These are phyloP conservation scores for Rhagoletis zephyria DNA, from an alignment of 1,140 invertebrate species.

Conservation along the genomic window DNA sequence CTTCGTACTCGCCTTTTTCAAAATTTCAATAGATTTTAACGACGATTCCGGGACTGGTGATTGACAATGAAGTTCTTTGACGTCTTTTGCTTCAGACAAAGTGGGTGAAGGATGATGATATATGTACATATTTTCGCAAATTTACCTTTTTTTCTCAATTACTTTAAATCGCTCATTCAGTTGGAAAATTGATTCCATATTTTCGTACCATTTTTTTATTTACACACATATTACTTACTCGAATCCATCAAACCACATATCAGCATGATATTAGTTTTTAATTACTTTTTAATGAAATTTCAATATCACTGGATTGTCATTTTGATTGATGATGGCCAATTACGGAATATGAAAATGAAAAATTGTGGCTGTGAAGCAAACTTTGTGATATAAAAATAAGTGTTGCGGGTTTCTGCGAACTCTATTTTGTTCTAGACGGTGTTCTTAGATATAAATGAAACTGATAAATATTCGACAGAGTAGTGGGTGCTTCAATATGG, in stretches of 20 bases:
- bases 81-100: constrained; percentile 23
- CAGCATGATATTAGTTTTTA: constrained; percentile 24
- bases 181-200: neutral
- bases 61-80: constrained; percentile 30
- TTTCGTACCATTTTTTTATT: neutral
- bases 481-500: too few species aligned
- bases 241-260: neutral
- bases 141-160: too few species aligned
- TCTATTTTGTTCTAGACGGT: too few species aligned
- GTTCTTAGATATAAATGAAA: too few species aligned
- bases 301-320: constrained; percentile 43
- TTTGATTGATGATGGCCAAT: constrained; percentile 33
- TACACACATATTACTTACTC: neutral
- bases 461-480: too few species aligned
- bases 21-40: neutral
- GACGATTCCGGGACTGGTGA: too few species aligned
- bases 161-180: neutral
- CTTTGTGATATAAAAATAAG: neutral
- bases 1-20: neutral
- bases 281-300: constrained; percentile 36
- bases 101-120: neutral
- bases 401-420: neutral
- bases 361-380: neutral
- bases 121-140: neutral
- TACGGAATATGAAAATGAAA: neutral